Evolutionary conservation across 2,113 vertebrate genomes (phyloP).

Genomic region (Physeter macrocephalus): DNA sequence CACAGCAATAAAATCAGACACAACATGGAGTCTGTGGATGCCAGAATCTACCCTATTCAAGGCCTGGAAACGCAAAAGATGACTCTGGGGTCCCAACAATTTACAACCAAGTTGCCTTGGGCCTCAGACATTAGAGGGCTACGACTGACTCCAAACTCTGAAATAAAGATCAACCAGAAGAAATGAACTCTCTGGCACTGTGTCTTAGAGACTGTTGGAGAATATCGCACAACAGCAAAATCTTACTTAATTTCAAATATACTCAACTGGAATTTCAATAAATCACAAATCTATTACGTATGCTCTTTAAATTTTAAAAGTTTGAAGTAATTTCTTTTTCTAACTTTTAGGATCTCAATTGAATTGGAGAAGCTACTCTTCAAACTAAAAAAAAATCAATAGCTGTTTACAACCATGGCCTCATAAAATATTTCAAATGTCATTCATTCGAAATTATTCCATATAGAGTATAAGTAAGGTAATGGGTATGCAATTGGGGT

Average conservation of each 20-base stretch:
- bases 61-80: background rate
- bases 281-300: background rate
- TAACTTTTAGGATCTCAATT: background rate
- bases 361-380: background rate
- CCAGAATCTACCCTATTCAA: background rate
- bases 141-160: background rate
- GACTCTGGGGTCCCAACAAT: background rate
- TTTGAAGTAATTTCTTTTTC: background rate
- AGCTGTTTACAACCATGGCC: background rate
- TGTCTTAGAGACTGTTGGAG: background rate
- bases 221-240: background rate
- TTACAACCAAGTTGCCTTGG: background rate
- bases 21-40: background rate
- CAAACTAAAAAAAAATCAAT: background rate
- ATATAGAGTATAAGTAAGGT: background rate
- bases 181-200: background rate
- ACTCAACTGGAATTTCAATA: background rate
- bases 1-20: background rate
- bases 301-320: background rate
- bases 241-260: background rate
- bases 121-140: background rate
- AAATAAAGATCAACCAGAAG: background rate
- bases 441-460: background rate
- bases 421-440: constrained; percentile 42
- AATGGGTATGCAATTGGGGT: background rate